These are phyloP conservation scores for Polyommatus iphigenia DNA, from an alignment of 2,888 invertebrate species.

Conservation along the genomic window DNA sequence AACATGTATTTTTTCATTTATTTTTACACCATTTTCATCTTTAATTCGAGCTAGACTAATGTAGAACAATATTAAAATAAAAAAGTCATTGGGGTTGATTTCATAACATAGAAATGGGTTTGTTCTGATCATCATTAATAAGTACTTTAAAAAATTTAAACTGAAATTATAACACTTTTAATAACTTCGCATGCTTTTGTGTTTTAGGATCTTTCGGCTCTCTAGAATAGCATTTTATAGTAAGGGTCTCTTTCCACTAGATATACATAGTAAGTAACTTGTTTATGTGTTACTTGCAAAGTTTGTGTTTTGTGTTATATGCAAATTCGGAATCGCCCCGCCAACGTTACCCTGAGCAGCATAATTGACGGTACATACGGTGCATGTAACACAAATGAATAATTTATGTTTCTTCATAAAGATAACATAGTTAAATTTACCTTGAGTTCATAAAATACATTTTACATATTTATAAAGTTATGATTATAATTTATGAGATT, in stretches of 20 bases:
- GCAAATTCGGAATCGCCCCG: conserved; percentile 6
- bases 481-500: background rate
- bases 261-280: background rate
- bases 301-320: background rate
- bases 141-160: no score
- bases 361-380: no score
- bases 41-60: background rate
- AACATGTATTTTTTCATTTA: background rate
- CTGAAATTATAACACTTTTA: no score
- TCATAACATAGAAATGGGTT: no score
- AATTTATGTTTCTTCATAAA: conserved; percentile 19
- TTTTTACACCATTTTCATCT: background rate
- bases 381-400: conserved; percentile 24
- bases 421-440: conserved; percentile 2
- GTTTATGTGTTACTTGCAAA: background rate
- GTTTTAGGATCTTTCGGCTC: background rate
- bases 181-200: no score
- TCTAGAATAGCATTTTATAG: background rate
- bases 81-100: no score
- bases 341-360: conserved; percentile 7
- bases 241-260: no score
- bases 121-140: no score
- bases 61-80: no score
- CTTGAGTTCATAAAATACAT: conserved; percentile 17
- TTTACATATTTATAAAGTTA: background rate